phyloP scores from a whole-genome alignment of 2,797 vertebrate species.

The Spinus pinus region DNA sequence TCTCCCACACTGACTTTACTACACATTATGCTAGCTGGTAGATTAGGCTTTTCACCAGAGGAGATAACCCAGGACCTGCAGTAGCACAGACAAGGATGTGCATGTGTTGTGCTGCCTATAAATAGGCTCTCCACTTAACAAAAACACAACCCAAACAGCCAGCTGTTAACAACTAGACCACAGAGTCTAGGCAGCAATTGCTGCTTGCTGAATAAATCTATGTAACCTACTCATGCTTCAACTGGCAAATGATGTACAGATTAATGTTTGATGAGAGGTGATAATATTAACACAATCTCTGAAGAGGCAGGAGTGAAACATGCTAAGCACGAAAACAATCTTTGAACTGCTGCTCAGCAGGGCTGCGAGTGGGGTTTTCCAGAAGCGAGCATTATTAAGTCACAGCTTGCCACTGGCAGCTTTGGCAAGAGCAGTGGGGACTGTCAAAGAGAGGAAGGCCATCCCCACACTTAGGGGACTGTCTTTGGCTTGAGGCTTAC shows the following conservation, averaged over 20 bases:
- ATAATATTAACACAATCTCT: constrained; percentile 25
- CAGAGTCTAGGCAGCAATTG: background rate
- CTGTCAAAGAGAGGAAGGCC: background rate
- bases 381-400: background rate
- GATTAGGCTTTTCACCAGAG: background rate
- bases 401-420: background rate
- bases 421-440: background rate
- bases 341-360: background rate
- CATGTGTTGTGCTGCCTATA: constrained; percentile 24
- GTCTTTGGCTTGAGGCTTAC: background rate
- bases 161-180: constrained; percentile 14
- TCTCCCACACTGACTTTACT: background rate
- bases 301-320: background rate
- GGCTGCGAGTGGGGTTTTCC: background rate
- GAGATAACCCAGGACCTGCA: constrained; percentile 3
- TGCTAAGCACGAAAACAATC: background rate
- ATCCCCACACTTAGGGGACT: background rate
- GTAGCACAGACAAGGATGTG: background rate
- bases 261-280: constrained; percentile 35
- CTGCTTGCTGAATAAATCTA: constrained; percentile 20
- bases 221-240: constrained; percentile 1
- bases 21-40: background rate
- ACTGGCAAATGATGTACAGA: background rate
- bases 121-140: constrained; percentile 20
- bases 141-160: constrained; percentile 5